Base-by-base conservation (phyloP, 2,888 invertebrate genomes). In the Rutpela maculata region DNA sequence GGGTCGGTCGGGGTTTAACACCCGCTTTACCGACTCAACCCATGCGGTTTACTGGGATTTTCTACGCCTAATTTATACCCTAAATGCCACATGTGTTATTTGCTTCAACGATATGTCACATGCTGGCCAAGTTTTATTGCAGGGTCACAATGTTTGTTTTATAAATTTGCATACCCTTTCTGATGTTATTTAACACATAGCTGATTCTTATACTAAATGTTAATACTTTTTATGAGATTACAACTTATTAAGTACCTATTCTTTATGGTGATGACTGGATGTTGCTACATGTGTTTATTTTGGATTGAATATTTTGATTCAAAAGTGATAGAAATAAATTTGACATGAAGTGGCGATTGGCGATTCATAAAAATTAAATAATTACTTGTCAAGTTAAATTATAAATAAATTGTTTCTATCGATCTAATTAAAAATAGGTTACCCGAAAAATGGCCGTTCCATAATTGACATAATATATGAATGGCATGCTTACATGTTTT, bases 1-100 rank as follows among this genome's bases (percentile, higher is more conserved):
- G 84, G 86, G 85, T 81, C 81, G 83, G 74, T 74, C 75, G 78
- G 78, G 77, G 77, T 67, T 79, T 63, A 77, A 70, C 81, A 75
- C 79, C 84, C 80, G 84, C 79, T 73, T 77, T 68, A 50, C 55
- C 75, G 80, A 70, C 81, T 81, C 85, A 82, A 85, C 86, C 86
- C 85, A 85, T 88, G 88, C 85, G 88, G 88, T 88, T 86, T 82
- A 85, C 85, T 83, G 84, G 87, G 87, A 87, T 87, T 88, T 88
- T 87, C 86, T 86, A 83, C 84, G 87, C 85, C 84, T 87, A 88
- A 88, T 88, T 88, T 88, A 86, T 86, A 83, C 84, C 84, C 83
- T 78, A 79, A 82, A 84, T 79, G 83, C 81, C 86, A 81, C 84
- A 86, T 84, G 86, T 85, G 84, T 84, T 84, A 81, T 85, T 84